Evolutionary conservation across 2,113 vertebrate species (phyloP).

Genomic region (Phycodurus eques): DNA sequence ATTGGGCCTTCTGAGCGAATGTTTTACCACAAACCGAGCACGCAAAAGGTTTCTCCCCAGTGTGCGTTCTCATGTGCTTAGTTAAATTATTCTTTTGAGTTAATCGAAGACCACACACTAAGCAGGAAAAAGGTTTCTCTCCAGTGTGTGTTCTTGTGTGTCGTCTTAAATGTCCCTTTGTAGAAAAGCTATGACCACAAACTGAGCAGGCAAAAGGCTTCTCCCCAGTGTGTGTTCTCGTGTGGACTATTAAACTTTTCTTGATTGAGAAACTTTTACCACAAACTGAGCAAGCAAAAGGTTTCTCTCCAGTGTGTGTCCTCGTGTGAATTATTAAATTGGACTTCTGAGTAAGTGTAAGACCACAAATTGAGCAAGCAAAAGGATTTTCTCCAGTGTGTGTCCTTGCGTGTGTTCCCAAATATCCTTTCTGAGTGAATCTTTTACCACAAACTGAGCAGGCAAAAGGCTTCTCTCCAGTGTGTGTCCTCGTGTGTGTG

Average conservation of each 20-base stretch:
- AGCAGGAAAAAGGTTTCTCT: neutral
- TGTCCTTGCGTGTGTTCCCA: neutral
- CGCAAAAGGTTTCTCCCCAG: neutral
- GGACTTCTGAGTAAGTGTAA: neutral
- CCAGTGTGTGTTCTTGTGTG: neutral
- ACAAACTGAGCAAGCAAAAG: neutral
- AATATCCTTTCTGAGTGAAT: neutral
- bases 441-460: neutral
- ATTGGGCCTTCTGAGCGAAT: no score
- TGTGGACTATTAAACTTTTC: neutral
- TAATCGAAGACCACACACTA: neutral
- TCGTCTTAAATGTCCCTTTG: neutral
- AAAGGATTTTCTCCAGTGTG: neutral
- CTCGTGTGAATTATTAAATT: neutral
- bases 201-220: neutral
- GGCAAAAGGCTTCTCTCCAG: neutral
- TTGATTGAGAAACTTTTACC: neutral
- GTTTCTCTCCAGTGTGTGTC: conserved; percentile 1
- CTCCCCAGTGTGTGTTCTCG: neutral
- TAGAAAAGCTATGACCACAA: neutral
- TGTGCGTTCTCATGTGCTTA: neutral
- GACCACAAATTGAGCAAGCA: neutral
- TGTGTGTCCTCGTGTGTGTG: neutral
- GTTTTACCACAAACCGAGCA: no score
- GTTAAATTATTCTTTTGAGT: no score